phyloP scores from a whole-genome alignment of 2,797 vertebrate genomes.

The Pseudochromis fuscus region DNA sequence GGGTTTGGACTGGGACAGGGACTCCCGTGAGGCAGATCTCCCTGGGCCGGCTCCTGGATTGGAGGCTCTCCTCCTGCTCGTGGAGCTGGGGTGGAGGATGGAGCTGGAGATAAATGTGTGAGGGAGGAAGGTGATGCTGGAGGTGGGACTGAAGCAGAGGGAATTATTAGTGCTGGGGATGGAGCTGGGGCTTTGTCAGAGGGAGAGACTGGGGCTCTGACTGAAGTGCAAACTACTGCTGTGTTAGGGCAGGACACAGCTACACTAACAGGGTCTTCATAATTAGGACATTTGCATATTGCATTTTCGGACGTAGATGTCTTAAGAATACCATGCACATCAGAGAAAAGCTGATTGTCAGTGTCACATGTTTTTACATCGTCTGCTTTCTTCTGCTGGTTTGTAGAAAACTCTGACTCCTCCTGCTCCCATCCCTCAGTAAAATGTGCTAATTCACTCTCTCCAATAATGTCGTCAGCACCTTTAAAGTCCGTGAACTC shows the following conservation, averaged over 20 bases:
- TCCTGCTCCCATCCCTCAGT: constrained; percentile 63
- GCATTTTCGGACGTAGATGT: constrained; percentile 38
- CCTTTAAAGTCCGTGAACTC: constrained; percentile 98
- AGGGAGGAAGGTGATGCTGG: constrained; percentile 27
- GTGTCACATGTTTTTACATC: constrained; percentile 34
- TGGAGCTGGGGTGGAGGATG: constrained; percentile 39
- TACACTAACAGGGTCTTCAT: constrained; percentile 32
- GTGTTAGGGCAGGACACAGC: constrained; percentile 42
- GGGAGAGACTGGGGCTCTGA: constrained; percentile 10
- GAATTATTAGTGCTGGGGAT: constrained; percentile 13
- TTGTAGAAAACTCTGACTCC: constrained; percentile 33
- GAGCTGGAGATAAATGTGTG: constrained; percentile 25
- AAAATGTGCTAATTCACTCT: constrained; percentile 84
- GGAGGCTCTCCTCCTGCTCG: constrained; percentile 80
- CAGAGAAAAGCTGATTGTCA: constrained; percentile 41
- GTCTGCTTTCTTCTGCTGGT: constrained; percentile 30
- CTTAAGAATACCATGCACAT: constrained; percentile 27
- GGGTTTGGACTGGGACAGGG: constrained; percentile 76
- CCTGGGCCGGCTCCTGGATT: constrained; percentile 79
- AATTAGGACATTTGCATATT: constrained; percentile 57
- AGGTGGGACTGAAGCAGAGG: constrained; percentile 31
- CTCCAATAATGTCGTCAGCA: constrained; percentile 85
- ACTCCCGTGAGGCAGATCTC: constrained; percentile 80
- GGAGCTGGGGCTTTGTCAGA: constrained; percentile 40
- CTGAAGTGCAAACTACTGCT: constrained; percentile 45